phyloP scores from a whole-genome alignment of 2,797 vertebrate genomes.

The Hoplostethus mediterraneus region DNA sequence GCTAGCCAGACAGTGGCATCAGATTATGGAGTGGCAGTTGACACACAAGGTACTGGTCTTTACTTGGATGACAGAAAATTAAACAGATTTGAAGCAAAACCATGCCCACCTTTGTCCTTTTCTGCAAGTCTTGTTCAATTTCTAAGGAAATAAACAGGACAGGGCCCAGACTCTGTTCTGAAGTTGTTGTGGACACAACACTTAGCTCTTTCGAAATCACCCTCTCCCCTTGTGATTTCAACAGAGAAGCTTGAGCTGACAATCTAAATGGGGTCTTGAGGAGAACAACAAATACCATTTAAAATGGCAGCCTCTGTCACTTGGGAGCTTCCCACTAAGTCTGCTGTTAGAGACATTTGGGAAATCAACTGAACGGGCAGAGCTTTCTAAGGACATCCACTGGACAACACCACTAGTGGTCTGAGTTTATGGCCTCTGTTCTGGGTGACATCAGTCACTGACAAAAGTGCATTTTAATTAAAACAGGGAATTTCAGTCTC shows the following conservation, averaged over 20 bases:
- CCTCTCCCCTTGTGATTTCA: slow-evolving; percentile 49
- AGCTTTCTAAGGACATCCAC: slow-evolving; percentile 36
- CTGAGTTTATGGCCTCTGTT: slow-evolving; percentile 13
- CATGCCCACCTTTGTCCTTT: slow-evolving; percentile 18
- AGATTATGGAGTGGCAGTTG: slow-evolving; percentile 60
- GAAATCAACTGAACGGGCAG: slow-evolving; percentile 61
- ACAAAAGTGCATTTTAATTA: slow-evolving; percentile 35
- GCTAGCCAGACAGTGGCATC: slow-evolving; percentile 36
- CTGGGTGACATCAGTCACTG: slow-evolving; percentile 6
- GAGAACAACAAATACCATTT: slow-evolving; percentile 63
- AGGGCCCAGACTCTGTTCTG: slow-evolving; percentile 22
- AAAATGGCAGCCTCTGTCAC: slow-evolving; percentile 50
- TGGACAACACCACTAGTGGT: slow-evolving; percentile 22
- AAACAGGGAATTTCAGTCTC: slow-evolving; percentile 19
- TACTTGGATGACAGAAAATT: background rate
- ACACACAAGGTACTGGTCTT: slow-evolving; percentile 45
- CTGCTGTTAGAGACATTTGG: slow-evolving; percentile 57
- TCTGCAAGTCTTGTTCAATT: slow-evolving; percentile 23
- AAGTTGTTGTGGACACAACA: slow-evolving; percentile 15
- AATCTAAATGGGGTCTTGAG: slow-evolving; percentile 59
- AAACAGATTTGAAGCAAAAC: background rate
- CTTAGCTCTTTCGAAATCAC: slow-evolving; percentile 40
- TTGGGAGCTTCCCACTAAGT: slow-evolving; percentile 28
- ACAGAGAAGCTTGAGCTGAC: slow-evolving; percentile 44
- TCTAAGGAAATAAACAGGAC: slow-evolving; percentile 20